These are phyloP conservation scores for Parotocinclus haroldoi DNA, from an alignment of 2,797 vertebrate species.

Conservation along the genomic window DNA sequence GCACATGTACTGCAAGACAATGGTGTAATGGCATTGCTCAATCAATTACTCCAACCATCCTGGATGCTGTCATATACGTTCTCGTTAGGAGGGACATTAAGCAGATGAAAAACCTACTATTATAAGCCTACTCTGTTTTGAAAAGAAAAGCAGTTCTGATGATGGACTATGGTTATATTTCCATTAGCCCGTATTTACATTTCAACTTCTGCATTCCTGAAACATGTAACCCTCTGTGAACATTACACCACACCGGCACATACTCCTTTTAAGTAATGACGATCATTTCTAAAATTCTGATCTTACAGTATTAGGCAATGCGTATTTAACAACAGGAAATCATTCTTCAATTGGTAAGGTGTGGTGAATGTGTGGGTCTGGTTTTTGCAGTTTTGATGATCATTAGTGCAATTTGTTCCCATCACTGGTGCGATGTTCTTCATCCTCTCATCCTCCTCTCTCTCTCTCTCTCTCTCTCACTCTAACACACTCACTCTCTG, in stretches of 20 bases:
- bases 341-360: too few species aligned
- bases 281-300: slow-evolving; percentile 19
- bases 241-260: slow-evolving; percentile 21
- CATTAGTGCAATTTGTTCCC: not conserved
- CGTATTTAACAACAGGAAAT: slow-evolving; percentile 6
- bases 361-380: not conserved
- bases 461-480: too few species aligned
- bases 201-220: slow-evolving; percentile 40
- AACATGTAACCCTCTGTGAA: slow-evolving; percentile 16
- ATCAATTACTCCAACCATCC: too few species aligned
- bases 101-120: too few species aligned
- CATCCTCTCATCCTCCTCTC: not conserved
- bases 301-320: slow-evolving; percentile 16
- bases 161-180: not conserved
- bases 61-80: too few species aligned
- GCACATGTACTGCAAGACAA: too few species aligned
- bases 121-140: too few species aligned
- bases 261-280: slow-evolving; percentile 17
- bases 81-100: too few species aligned
- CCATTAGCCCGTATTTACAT: slow-evolving; percentile 18
- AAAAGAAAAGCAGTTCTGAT: not conserved
- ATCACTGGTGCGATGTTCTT: too few species aligned
- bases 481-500: too few species aligned
- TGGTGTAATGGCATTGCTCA: too few species aligned
- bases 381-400: not conserved